Percentiles rank a stretch among this genome's conserved stretches.
Conservation (phyloP, 2,113 vertebrate genomes). For the Gracilinanus agilis region DNA sequence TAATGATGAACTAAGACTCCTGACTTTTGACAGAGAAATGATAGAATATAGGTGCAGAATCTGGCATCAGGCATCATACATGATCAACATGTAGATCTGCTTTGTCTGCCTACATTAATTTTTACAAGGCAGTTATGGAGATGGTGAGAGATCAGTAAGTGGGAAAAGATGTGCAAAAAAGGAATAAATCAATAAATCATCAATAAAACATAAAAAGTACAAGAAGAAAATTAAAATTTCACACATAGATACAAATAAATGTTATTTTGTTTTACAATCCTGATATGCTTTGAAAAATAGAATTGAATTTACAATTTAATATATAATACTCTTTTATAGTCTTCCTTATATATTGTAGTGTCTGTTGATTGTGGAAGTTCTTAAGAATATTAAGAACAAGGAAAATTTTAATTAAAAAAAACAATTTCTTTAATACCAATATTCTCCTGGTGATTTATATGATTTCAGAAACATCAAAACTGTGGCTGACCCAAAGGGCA, state of each 20-base stretch:
- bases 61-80: not conserved
- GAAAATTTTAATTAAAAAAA: not conserved
- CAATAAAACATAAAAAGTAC: not conserved
- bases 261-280: not conserved
- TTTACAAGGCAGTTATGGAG: not conserved
- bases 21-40: not conserved
- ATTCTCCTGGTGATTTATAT: not conserved
- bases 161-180: not conserved
- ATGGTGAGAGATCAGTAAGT: not conserved
- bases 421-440: not conserved
- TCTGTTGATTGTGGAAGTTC: not conserved
- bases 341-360: not conserved
- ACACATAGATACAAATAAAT: not conserved
- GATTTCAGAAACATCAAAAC: not conserved
- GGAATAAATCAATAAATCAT: not conserved
- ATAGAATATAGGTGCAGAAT: not conserved
- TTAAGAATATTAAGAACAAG: not conserved
- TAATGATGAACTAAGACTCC: not conserved
- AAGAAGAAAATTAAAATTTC: not conserved
- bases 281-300: not conserved
- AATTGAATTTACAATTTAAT: not conserved
- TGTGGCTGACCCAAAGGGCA: not conserved
- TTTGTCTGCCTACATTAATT: not conserved
- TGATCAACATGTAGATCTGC: not conserved
- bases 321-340: not conserved